A percentile compares a stretch with the other conserved stretches of the same genome.
These are phyloP conservation scores for Therioaphis trifolii DNA, from an alignment of 2,888 invertebrate species.

Conservation along the genomic window DNA sequence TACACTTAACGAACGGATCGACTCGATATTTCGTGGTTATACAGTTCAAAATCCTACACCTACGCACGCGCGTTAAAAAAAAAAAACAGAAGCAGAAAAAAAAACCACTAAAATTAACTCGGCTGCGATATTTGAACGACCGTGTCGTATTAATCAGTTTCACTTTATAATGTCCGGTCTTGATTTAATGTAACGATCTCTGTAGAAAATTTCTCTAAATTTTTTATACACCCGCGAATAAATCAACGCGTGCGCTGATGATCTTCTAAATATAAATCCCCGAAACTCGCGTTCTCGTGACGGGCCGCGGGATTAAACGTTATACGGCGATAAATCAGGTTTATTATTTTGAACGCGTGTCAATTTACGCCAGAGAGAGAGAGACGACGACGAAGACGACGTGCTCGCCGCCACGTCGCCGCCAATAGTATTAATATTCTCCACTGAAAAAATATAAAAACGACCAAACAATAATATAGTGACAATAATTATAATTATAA, in stretches of 20 bases:
- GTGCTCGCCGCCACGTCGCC: not conserved
- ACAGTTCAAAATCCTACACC: constrained; percentile 4
- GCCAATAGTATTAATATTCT: not conserved
- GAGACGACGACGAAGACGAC: not conserved
- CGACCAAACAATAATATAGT: too few species aligned
- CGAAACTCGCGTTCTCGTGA: constrained; percentile 21
- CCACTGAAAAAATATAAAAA: too few species aligned
- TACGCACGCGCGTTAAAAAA: not conserved
- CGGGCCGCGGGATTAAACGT: constrained; percentile 1
- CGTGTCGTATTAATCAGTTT: constrained; percentile 35
- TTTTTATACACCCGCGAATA: constrained; percentile 24
- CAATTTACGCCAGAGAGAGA: constrained; percentile 10
- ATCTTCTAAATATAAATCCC: constrained; percentile 46
- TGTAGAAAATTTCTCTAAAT: not conserved
- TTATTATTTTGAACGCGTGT: constrained; percentile 11
- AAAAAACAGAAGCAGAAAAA: not conserved
- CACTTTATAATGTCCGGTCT: constrained; percentile 38
- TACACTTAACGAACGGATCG: constrained; percentile 9
- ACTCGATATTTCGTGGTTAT: constrained; percentile 7
- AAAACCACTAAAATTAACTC: constrained; percentile 50
- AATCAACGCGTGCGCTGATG: constrained; percentile 22
- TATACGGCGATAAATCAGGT: constrained; percentile 5
- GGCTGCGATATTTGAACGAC: constrained; percentile 17
- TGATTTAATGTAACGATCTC: constrained; percentile 37
- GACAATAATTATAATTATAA: too few species aligned